A percentile compares a stretch with the other conserved stretches of the same genome.
Conservation (phyloP, 2,113 vertebrate species). For the Cercocebus atys region DNA sequence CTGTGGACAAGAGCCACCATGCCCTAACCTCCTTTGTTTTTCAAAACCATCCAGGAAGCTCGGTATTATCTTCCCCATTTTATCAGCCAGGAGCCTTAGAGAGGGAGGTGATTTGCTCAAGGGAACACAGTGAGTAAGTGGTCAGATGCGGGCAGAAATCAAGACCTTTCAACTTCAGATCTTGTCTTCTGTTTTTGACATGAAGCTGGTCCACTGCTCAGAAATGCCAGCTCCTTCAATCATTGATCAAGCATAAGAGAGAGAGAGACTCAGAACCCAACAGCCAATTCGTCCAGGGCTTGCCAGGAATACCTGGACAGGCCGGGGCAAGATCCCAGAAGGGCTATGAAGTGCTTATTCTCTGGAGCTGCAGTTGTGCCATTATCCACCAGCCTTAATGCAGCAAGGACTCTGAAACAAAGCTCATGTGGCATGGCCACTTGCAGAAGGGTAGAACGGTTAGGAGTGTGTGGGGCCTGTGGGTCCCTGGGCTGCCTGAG, state of each 20-base stretch:
- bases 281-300: not conserved
- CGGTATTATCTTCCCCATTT: not conserved
- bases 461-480: not conserved
- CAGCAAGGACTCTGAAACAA: not conserved
- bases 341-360: not conserved
- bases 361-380: not conserved
- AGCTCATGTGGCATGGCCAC: not conserved
- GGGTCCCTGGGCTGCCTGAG: not conserved
- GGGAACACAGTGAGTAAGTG: not conserved
- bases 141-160: not conserved
- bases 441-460: not conserved
- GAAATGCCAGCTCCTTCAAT: not conserved
- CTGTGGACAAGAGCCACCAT: too few species aligned
- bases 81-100: not conserved
- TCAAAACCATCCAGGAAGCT: not conserved
- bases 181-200: not conserved
- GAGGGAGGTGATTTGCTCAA: not conserved
- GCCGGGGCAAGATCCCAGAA: not conserved
- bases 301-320: not conserved
- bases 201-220: not conserved
- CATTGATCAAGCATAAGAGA: not conserved
- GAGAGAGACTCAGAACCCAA: not conserved
- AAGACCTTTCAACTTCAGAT: not conserved
- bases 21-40: not conserved
- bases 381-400: not conserved